phyloP scores from a whole-genome alignment of 2,797 vertebrate genomes.

The Myotis vivesi region DNA sequence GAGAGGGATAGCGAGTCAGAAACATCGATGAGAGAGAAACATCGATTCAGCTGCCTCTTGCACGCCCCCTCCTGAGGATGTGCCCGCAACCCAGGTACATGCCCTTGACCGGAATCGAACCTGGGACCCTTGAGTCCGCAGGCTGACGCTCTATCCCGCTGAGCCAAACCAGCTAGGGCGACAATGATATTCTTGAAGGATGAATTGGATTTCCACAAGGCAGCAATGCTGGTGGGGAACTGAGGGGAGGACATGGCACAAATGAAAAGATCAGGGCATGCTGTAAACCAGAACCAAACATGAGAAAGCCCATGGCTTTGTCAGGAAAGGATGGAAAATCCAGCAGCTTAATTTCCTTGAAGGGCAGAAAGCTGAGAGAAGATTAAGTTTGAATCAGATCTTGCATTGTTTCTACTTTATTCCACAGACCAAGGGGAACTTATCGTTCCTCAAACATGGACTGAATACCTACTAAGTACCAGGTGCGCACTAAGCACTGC shows the following conservation, averaged over 20 bases:
- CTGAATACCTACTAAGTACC: not conserved
- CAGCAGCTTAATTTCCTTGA: not conserved
- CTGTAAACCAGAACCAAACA: conserved; percentile 10
- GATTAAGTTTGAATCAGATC: not conserved
- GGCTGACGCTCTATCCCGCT: too few species aligned
- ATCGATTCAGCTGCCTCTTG: too few species aligned
- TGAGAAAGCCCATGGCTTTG: not conserved
- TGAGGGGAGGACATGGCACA: not conserved
- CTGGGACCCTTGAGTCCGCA: too few species aligned
- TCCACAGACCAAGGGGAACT: not conserved
- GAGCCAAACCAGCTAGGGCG: too few species aligned
- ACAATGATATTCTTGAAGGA: conserved; percentile 1
- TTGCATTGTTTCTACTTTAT: not conserved
- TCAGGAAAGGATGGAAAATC: not conserved
- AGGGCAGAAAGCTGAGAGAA: not conserved
- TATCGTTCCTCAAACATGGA: not conserved
- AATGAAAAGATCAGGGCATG: not conserved
- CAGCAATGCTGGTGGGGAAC: not conserved
- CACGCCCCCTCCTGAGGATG: too few species aligned
- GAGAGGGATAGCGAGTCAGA: too few species aligned
- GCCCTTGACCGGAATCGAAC: too few species aligned
- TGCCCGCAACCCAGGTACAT: too few species aligned
- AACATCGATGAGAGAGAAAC: too few species aligned
- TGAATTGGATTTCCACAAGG: conserved; percentile 2
- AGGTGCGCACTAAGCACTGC: not conserved